Conservation (phyloP, 1,140 invertebrate genomes). For the Tetragonula clypearis region DNA sequence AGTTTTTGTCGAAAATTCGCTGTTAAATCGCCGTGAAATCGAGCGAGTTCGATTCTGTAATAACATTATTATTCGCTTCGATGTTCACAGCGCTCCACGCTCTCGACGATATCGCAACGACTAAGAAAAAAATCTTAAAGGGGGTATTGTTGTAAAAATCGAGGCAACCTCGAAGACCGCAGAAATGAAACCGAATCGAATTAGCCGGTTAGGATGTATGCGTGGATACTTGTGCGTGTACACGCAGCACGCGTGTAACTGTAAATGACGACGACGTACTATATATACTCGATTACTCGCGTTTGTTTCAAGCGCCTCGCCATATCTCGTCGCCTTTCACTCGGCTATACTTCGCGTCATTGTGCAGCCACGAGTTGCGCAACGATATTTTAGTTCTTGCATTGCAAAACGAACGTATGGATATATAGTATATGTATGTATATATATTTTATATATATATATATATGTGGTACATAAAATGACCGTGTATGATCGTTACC, state of each 20-base stretch:
- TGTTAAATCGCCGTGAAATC: too few relatives aligned
- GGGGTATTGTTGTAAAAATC: neutral
- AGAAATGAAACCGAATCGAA: slow-evolving; percentile 22
- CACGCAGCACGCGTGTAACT: neutral
- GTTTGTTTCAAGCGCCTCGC: slow-evolving; percentile 50
- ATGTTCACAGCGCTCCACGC: too few relatives aligned
- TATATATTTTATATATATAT: too few relatives aligned
- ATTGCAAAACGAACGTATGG: slow-evolving; percentile 58
- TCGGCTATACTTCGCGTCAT: slow-evolving; percentile 74
- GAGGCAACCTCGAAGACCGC: neutral
- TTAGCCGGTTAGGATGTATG: neutral
- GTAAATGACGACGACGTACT: slow-evolving; percentile 21
- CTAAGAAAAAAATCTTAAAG: neutral
- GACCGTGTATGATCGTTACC: slow-evolving; percentile 37
- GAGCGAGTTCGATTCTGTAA: neutral
- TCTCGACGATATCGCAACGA: neutral
- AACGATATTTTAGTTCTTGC: slow-evolving; percentile 73
- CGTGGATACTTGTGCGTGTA: neutral
- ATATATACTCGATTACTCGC: slow-evolving; percentile 34
- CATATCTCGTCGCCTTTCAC: slow-evolving; percentile 77
- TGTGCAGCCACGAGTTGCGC: slow-evolving; percentile 73
- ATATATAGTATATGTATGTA: too few relatives aligned
- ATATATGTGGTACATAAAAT: neutral
- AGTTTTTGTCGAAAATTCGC: too few relatives aligned
- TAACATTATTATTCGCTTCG: neutral